phyloP scores from a whole-genome alignment of 2,888 invertebrate species.

The Hoplodrina ambigua region DNA sequence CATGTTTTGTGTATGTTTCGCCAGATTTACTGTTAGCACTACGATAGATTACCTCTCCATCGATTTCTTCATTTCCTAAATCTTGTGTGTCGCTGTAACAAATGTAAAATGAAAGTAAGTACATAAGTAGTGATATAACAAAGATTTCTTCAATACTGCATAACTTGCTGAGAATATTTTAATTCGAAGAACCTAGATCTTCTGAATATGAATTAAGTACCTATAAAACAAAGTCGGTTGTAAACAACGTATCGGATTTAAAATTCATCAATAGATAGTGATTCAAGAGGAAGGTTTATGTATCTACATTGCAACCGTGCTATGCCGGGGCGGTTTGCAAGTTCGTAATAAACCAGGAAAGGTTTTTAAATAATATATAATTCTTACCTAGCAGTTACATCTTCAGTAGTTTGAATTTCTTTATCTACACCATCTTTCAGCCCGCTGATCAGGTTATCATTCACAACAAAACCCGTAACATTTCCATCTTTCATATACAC shows the following conservation, averaged over 20 bases:
- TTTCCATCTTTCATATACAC: slow-evolving; percentile 73
- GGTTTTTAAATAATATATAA: not conserved
- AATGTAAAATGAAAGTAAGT: slow-evolving; percentile 11
- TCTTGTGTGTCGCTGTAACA: slow-evolving; percentile 54
- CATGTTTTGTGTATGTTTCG: slow-evolving; percentile 63
- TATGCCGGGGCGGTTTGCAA: too few relatives aligned
- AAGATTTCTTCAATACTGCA: not conserved
- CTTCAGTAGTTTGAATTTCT: slow-evolving; percentile 60
- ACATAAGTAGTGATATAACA: not conserved
- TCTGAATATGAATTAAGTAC: too few relatives aligned
- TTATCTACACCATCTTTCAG: slow-evolving; percentile 63
- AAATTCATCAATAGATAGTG: too few relatives aligned
- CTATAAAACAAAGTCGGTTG: too few relatives aligned
- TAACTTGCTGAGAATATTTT: not conserved
- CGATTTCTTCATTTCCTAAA: slow-evolving; percentile 48
- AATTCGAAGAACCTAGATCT: not conserved
- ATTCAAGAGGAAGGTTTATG: too few relatives aligned
- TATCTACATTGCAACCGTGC: too few relatives aligned
- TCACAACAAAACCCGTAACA: slow-evolving; percentile 69
- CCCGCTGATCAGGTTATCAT: slow-evolving; percentile 57
- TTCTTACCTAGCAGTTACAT: slow-evolving; percentile 52
- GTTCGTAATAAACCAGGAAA: not conserved
- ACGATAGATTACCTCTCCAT: slow-evolving; percentile 33
- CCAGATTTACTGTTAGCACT: slow-evolving; percentile 32
- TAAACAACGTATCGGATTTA: too few relatives aligned